Evolutionary conservation across 2,113 vertebrate species (phyloP), one percentile per base, ranked within the genome.

Genomic region (Ptychochromis oligacanthus): DNA sequence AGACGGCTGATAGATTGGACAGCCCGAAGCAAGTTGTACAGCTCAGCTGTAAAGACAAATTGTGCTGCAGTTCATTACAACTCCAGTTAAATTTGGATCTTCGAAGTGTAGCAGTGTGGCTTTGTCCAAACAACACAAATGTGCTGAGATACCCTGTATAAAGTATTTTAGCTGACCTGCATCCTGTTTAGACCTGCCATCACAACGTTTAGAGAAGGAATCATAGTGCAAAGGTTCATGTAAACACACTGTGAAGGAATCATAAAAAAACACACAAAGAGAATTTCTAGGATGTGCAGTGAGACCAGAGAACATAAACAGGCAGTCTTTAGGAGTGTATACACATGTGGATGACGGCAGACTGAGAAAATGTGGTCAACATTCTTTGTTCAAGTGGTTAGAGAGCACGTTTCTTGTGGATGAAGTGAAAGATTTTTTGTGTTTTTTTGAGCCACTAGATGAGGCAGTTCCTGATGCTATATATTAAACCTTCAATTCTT

Each of bases 171-270:
- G 82, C 82, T 34, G 88, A 87, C 67, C 84, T 80, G 83, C 85
- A 87, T 94, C 91, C 93, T 94, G 93, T 94, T 95, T 95, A 83
- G 87, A 82, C 46, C 78, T 46, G 83, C 83, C 56, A 46, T 90
- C 90, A 88, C 88, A 93, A 94, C 91, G 83, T 92, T 92, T 86
- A 83, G 72, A 87, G 52, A 82, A 76, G 59, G 77, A 81, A 88
- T 80, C 79, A 40, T 5, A 3, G 49, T 60, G 77, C 4, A 15
- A 76, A 57, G 70, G 79, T 75, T 89, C 18, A 7, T 22, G 70
- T 91, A 92, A 92, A 93, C 85, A 86, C 4, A 3, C 9, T 1
- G 59, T 1, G 1, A 34, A 74, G 57, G 46, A 89, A 82, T 77
- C 56, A 55, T 28, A 79, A 31, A 80, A 85, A 49, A 84, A 36